Base-by-base conservation (phyloP, 2,888 invertebrate species). In the Tipula helvola region DNA sequence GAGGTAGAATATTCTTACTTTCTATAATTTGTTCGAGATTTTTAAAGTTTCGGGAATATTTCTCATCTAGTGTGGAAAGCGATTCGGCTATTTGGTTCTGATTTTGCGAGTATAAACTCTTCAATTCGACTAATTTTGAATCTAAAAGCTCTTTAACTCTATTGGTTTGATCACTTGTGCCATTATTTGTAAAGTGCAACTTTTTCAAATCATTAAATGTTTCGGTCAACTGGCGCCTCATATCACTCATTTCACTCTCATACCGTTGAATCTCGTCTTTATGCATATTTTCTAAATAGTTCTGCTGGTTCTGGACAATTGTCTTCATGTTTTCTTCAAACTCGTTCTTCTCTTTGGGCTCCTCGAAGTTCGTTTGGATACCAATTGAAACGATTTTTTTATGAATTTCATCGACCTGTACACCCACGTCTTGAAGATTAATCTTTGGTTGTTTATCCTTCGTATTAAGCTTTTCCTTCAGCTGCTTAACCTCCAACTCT, bases 401-500 rank as follows among this genome's bases (percentile, higher is more conserved):
- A 2, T 41, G 36, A n/a, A 12, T 41, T 71, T 83, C 36, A n/a
- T 86, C 42, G 1, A 5, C 52, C 52, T 86, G 57, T 36, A 83
- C 57, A 28, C 71, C 10, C 10, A 16, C n/a, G 10, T 84, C n/a
- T 36, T 83, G 85, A 89, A 88, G 87, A 89, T 89, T 85, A 88
- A 90, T 87, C 89, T 90, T 18, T 28, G 71, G 28, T 10, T 3
- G 18, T 89, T 88, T 41, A 86, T 71, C 13, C 57, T 52, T 3
- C 57, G 28, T 10, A 89, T 94, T 94, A 1, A 95, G 89, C 36
- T 94, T 91, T 88, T 94, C 94, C 89, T 94, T 95, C 8, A 95
- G 89, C 52, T 93, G 93, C 89, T 94, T 94, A 57, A 95, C 94
- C 90, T 95, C 94, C 84, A 93, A 90, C 87, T 94, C 93, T 87